Conservation (phyloP, 1,140 invertebrate genomes). For the Penaeus chinensis region DNA sequence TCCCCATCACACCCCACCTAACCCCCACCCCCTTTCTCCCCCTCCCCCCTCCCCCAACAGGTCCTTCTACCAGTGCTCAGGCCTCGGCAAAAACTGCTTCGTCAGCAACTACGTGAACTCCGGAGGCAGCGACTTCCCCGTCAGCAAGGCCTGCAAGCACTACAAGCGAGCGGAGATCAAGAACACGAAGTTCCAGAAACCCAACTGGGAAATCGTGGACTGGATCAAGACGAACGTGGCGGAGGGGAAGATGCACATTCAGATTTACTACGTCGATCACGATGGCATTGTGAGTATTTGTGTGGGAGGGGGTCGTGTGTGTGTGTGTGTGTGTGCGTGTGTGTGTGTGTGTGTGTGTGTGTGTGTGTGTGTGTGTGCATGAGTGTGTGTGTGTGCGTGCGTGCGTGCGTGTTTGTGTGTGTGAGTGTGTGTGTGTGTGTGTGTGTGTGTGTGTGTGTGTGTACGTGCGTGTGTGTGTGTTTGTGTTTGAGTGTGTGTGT, state of each 20-base stretch:
- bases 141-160: slow-evolving; percentile 20
- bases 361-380: no score
- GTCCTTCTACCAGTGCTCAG: slow-evolving; percentile 41
- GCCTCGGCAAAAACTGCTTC: slow-evolving; percentile 22
- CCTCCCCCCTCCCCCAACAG: not conserved
- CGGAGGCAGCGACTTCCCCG: not conserved
- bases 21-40: not conserved
- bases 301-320: no score
- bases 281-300: slow-evolving; percentile 6
- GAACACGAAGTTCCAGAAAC: slow-evolving; percentile 14
- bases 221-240: not conserved
- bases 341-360: no score
- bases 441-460: no score
- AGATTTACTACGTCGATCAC: not conserved
- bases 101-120: slow-evolving; percentile 47
- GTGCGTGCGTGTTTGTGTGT: no score
- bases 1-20: no score
- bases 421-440: no score
- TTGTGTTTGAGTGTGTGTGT: no score
- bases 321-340: no score
- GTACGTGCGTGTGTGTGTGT: no score
- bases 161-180: slow-evolving; percentile 17
- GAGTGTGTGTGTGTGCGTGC: no score
- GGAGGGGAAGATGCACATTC: not conserved
- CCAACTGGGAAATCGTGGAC: slow-evolving; percentile 2